Evolutionary conservation across 1,140 invertebrate species (phyloP).

Genomic region (Tetragonula clypearis): DNA sequence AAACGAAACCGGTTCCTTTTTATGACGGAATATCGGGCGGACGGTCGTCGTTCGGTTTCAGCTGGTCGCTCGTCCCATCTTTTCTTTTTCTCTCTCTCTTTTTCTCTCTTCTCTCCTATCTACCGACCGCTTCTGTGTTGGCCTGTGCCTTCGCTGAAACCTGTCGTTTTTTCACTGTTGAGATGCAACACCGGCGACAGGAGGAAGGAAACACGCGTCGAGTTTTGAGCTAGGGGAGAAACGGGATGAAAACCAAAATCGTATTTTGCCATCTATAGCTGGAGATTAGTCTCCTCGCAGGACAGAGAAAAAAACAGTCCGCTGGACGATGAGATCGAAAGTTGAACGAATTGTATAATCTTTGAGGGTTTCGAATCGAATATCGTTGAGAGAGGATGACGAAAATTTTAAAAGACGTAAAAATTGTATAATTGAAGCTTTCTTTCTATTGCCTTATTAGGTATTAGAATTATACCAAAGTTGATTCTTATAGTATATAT

Average conservation of each 20-base stretch:
- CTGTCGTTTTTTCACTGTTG: slow-evolving; percentile 30
- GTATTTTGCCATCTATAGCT: background rate
- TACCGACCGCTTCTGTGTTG: background rate
- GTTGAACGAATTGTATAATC: background rate
- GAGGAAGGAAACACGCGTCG: slow-evolving; percentile 19
- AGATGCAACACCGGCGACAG: slow-evolving; percentile 19
- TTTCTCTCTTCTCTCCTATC: background rate
- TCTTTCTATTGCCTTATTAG: too few species aligned
- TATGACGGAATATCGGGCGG: slow-evolving; percentile 63
- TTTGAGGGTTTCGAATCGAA: too few species aligned
- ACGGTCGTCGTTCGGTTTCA: slow-evolving; percentile 54
- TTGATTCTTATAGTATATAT: too few species aligned
- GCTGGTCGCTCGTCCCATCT: slow-evolving; percentile 39
- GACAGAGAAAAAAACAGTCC: background rate
- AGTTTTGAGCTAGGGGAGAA: slow-evolving; percentile 9
- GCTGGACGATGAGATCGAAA: background rate
- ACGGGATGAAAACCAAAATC: background rate
- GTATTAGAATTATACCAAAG: too few species aligned
- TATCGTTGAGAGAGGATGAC: background rate
- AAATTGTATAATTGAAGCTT: too few species aligned
- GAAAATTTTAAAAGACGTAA: background rate
- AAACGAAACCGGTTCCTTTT: slow-evolving; percentile 70
- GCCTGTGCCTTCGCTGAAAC: slow-evolving; percentile 23
- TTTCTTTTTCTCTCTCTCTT: background rate
- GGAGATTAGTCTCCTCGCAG: background rate